Percentiles rank a stretch among this genome's conserved stretches.
Evolutionary conservation across 2,888 invertebrate genomes (phyloP).

Genomic region (Yponomeuta sedellus): DNA sequence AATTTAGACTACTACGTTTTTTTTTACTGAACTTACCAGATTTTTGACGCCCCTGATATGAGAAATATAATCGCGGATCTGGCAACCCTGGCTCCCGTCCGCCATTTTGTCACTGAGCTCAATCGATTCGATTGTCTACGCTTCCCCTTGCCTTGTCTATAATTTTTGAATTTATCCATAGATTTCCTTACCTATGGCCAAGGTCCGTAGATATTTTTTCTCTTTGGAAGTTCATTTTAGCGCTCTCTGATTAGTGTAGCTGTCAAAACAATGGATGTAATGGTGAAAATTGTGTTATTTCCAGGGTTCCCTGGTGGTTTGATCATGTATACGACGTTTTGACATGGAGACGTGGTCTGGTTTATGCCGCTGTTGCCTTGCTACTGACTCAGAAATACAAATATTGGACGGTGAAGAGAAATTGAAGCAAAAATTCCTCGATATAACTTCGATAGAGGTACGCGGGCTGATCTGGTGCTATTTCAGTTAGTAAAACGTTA

Average conservation of each 20-base stretch:
- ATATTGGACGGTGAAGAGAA: constrained; percentile 52
- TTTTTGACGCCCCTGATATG: no score
- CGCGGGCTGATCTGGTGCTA: constrained; percentile 10
- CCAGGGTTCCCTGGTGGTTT: constrained; percentile 48
- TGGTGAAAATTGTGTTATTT: constrained; percentile 43
- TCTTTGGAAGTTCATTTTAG: constrained; percentile 59
- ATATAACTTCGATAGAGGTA: constrained; percentile 64
- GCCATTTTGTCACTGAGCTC: constrained; percentile 57
- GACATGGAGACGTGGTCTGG: constrained; percentile 67
- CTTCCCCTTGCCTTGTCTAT: constrained; percentile 35
- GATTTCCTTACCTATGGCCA: constrained; percentile 62
- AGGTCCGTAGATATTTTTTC: constrained; percentile 75
- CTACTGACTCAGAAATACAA: constrained; percentile 59
- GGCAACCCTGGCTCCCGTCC: constrained; percentile 19
- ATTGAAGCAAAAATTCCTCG: constrained; percentile 53
- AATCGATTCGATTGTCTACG: constrained; percentile 63
- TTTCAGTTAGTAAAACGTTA: constrained; percentile 7
- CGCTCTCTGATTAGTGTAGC: constrained; percentile 43
- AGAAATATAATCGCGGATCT: neutral
- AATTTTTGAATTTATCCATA: constrained; percentile 36
- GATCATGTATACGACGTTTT: constrained; percentile 45
- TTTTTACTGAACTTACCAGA: no score
- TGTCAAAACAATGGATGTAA: constrained; percentile 60
- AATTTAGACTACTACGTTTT: no score
- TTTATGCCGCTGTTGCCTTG: constrained; percentile 67